Base-by-base conservation (phyloP, 1,140 invertebrate species). In the Zaprionus lachaisei region DNA sequence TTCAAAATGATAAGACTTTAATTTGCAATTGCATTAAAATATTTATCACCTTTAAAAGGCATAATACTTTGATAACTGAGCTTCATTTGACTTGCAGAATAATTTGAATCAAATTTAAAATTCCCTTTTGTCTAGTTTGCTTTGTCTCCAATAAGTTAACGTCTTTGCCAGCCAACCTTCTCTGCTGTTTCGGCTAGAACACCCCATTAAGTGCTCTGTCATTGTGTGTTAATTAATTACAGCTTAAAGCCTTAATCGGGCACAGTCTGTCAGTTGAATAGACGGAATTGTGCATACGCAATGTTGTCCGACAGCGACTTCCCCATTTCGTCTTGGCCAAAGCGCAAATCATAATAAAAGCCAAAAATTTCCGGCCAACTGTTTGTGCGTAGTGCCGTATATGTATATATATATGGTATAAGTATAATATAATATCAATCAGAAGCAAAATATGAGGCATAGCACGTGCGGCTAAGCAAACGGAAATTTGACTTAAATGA, bases 401-500 rank as follows among this genome's bases (percentile, higher is more conserved):
- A 38, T 15, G 34, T 49, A 14, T 24, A 61, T 34, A 44, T 34
- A 47, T 63, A 51, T 26, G 15, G 24, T 31, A n/a, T 56, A 26
- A 26, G 20, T 62, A 63, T 64, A 68, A 68, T 51, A 77, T 66
- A 73, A 80, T 72, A 77, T 80, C 74, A 80, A 77, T 80, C 77
- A 80, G 70, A 73, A 55, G 44, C 56, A 49, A 80, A 80, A 73
- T 77, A 77, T 77, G 63, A 58, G 55, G 65, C 64, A 62, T 57
- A 77, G 70, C 75, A 77, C 64, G 74, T 80, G 74, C 58, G 78
- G 78, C 74, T 72, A 66, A 69, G 74, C 64, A 74, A 68, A 77
- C 75, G 75, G 75, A 80, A 78, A 78, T 77, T 73, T 58, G 64
- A 51, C 65, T 77, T 34, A 80, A 74, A 80, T 77, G 75, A 80